Evolutionary conservation across 2,113 vertebrate species (phyloP).

Genomic region (Macroglossus sobrinus): DNA sequence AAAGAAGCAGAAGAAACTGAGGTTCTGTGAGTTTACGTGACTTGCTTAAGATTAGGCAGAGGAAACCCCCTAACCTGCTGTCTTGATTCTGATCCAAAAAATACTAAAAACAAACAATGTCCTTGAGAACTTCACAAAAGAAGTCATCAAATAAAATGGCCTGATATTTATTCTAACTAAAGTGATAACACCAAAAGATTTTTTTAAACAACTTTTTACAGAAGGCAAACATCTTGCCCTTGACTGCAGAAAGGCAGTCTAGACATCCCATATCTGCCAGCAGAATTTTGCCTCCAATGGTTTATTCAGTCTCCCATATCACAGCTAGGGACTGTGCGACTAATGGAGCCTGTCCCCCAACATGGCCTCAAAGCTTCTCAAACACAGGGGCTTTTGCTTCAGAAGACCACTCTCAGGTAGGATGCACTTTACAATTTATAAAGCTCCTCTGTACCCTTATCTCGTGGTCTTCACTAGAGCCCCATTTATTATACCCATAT

Average conservation of each 20-base stretch:
- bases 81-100: neutral
- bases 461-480: neutral
- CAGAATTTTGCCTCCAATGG: neutral
- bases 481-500: neutral
- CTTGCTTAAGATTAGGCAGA: neutral
- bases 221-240: neutral
- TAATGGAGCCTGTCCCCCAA: neutral
- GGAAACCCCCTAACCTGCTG: neutral
- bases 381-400: neutral
- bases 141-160: neutral
- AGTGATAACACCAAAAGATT: neutral
- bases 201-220: neutral
- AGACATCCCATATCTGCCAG: neutral
- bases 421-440: neutral
- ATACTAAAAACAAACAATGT: neutral
- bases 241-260: neutral
- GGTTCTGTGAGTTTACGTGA: rapidly evolving
- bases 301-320: neutral
- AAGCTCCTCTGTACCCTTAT: neutral
- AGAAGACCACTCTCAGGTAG: neutral
- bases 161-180: neutral
- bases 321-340: neutral
- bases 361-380: neutral
- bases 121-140: neutral
- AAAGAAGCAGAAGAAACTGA: neutral